Evolutionary conservation across 2,113 vertebrate species (phyloP).

Genomic region (Holacanthus passer): DNA sequence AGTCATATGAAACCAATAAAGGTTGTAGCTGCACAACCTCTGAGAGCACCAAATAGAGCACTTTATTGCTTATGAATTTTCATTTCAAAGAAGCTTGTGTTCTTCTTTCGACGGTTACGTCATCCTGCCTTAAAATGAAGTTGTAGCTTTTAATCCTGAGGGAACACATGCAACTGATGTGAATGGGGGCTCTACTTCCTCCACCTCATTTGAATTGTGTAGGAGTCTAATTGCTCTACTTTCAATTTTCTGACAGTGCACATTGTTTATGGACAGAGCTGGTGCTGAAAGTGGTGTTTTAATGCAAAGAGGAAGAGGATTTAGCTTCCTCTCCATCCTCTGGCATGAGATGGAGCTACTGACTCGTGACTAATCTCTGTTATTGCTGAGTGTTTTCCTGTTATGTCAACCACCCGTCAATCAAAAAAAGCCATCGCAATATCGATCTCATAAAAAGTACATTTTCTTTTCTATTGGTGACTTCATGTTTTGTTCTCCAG

Average conservation of each 20-base stretch:
- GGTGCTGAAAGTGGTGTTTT: constrained; percentile 4
- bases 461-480: background rate
- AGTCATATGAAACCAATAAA: background rate
- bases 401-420: background rate
- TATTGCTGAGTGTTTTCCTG: constrained; percentile 10
- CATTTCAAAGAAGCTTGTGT: background rate
- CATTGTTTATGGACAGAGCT: constrained; percentile 9
- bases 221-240: background rate
- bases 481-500: background rate
- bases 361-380: background rate
- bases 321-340: background rate
- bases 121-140: background rate
- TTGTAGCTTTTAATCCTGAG: background rate
- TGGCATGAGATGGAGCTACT: background rate
- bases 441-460: background rate
- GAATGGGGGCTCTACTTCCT: background rate
- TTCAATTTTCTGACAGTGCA: constrained; percentile 13
- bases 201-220: constrained; percentile 1
- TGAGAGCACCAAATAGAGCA: background rate
- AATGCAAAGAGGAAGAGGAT: constrained; percentile 4
- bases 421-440: background rate
- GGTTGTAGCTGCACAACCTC: background rate
- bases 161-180: background rate
- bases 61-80: background rate
- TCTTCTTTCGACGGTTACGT: background rate